Evolutionary conservation across 2,888 invertebrate genomes (phyloP).

Genomic region (Ichneumon xanthorius): DNA sequence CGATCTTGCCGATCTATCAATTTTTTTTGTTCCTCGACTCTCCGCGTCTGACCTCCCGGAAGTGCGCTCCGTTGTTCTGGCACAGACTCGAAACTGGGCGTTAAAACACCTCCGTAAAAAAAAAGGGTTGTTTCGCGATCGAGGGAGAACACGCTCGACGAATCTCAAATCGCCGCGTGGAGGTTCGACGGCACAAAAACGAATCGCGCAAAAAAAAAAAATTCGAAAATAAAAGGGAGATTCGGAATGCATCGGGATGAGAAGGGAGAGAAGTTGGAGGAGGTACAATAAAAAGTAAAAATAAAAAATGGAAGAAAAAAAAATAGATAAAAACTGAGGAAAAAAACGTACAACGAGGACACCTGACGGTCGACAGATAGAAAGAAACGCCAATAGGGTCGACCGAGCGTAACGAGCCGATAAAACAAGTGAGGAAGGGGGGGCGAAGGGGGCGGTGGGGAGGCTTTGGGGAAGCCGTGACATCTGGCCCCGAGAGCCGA

Average conservation of each 20-base stretch:
- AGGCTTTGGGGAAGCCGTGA: slow-evolving; percentile 74
- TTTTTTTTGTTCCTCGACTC: background rate
- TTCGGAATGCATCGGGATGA: slow-evolving; percentile 35
- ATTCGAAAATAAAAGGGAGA: slow-evolving; percentile 49
- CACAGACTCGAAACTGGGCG: too few relatives aligned
- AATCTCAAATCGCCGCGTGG: slow-evolving; percentile 73
- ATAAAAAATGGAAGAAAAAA: slow-evolving; percentile 29
- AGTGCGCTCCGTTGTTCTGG: too few relatives aligned
- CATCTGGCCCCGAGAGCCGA: slow-evolving; percentile 71
- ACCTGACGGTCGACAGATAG: slow-evolving; percentile 68
- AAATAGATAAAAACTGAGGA: slow-evolving; percentile 14
- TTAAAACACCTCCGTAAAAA: background rate
- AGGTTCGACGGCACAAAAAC: slow-evolving; percentile 8
- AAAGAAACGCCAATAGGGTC: slow-evolving; percentile 79
- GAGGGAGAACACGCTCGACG: slow-evolving; percentile 31
- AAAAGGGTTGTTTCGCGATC: background rate
- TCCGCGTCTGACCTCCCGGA: too few relatives aligned
- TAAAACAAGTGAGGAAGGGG: slow-evolving; percentile 74
- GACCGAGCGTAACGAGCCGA: slow-evolving; percentile 81
- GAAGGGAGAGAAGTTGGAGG: background rate
- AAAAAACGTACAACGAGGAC: slow-evolving; percentile 50
- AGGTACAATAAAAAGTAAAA: background rate
- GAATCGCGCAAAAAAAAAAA: slow-evolving; percentile 22
- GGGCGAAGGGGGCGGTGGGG: background rate
- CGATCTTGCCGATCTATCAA: too few relatives aligned